Base-by-base conservation (phyloP, 2,888 invertebrate genomes). In the Dryadula phaetusa region DNA sequence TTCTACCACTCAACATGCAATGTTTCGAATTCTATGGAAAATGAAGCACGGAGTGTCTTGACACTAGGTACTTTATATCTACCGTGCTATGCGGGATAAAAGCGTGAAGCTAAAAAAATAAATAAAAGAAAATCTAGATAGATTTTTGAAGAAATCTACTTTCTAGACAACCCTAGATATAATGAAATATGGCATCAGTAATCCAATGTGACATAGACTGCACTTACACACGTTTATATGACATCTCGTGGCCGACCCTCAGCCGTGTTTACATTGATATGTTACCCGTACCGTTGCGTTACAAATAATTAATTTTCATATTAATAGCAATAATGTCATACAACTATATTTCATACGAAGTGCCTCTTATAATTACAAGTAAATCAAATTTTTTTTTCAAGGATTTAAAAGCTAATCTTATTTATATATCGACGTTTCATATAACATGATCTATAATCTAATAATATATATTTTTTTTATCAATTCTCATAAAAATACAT, bases 201-300 rank as follows among this genome's bases (percentile, higher is more conserved):
- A 67, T 64, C 42, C 40, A 49, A 20, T 14, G 34, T 54, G 67
- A 70, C 52, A 60, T 18, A 32, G 46, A 61, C 46, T 66, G 54
- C 42, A 67, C 20, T 67, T 67, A 70, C 64, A 70, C 61, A 52
- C 53, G 67, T 70, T 67, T 49, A 62, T 49, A 53, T 42, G 64
- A 70, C 64, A 64, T 40, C 4, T 40, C 37, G 64, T 40, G 64
- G 56, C 40, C 56, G 16, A 40, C 64, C 64, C 58, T 37, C 47
- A 10, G 8, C 22, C 32, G 25, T 66, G 53, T 53, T 66, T 66
- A 54, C 61, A 53, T 54, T 20, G 62, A 47, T 18, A 12, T 64
- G 47, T 37, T 18, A 49, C 40, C 22, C 12, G 10, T 7, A 40
- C 25, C 5, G 18, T 58, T 64, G 22, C 3, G 37, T 56, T 56